These are phyloP conservation scores for Anthoscopus minutus DNA, from an alignment of 2,113 vertebrate species.

Conservation along the genomic window DNA sequence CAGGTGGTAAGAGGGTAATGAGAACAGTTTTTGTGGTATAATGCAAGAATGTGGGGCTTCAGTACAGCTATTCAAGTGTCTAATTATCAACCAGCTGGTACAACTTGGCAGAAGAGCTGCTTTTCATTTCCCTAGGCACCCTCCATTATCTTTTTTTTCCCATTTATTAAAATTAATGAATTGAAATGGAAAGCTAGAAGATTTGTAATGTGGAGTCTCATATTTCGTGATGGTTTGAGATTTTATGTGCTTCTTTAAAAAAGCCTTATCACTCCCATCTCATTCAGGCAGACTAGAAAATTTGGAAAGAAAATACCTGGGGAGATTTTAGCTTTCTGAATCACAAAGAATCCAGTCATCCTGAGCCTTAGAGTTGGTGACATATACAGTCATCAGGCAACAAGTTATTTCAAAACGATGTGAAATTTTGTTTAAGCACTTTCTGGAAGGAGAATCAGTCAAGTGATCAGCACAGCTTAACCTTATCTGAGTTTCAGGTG, in stretches of 20 bases:
- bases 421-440: slow-evolving; percentile 70
- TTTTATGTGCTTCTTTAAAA: background rate
- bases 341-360: slow-evolving; percentile 68
- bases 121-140: background rate
- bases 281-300: slow-evolving; percentile 40
- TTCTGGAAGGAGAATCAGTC: slow-evolving; percentile 65
- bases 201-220: background rate
- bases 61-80: background rate
- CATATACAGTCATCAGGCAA: slow-evolving; percentile 65
- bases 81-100: background rate
- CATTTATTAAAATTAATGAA: slow-evolving; percentile 43
- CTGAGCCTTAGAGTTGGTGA: slow-evolving; percentile 56
- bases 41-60: background rate
- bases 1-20: background rate
- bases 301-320: slow-evolving; percentile 56
- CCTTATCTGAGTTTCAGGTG: slow-evolving; percentile 75
- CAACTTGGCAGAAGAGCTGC: background rate
- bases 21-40: background rate
- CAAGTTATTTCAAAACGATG: slow-evolving; percentile 66
- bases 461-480: slow-evolving; percentile 67
- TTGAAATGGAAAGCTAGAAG: slow-evolving; percentile 13
- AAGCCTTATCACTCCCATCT: slow-evolving; percentile 14
- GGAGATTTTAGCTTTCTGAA: slow-evolving; percentile 45
- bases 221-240: slow-evolving; percentile 2
- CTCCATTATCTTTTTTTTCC: background rate